Conservation (phyloP, 2,113 vertebrate genomes). For the Melospiza melodia region DNA sequence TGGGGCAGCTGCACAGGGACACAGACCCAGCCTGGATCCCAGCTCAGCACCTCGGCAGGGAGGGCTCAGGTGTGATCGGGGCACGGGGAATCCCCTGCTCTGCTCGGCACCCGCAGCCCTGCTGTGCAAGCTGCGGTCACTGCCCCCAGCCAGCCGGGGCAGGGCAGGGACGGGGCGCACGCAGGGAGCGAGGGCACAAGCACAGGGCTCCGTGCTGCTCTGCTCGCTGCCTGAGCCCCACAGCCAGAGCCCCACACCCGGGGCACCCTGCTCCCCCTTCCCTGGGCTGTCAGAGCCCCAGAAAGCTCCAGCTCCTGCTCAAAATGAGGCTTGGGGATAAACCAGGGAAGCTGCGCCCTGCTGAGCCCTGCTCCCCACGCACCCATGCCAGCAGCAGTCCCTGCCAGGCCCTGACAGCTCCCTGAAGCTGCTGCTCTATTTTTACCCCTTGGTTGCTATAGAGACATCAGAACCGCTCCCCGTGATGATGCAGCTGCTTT, state of each 20-base stretch:
- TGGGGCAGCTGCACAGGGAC: fast-evolving
- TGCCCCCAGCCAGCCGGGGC: neutral
- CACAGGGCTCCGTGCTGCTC: neutral
- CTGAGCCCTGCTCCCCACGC: neutral
- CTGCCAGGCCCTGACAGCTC: neutral
- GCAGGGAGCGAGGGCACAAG: neutral
- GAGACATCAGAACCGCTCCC: constrained; percentile 19
- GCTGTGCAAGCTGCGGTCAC: neutral
- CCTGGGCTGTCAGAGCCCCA: fast-evolving
- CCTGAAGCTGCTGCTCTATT: constrained; percentile 50
- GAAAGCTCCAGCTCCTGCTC: too few relatives aligned
- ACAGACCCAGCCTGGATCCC: neutral
- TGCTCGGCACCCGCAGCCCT: neutral
- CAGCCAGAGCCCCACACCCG: neutral
- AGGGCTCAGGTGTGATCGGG: fast-evolving
- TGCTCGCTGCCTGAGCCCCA: neutral
- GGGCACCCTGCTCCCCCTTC: neutral
- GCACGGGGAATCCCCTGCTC: neutral
- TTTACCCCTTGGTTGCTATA: constrained; percentile 69
- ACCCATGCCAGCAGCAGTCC: neutral
- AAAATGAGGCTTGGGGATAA: too few relatives aligned
- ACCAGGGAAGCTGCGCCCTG: too few relatives aligned
- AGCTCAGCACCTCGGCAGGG: fast-evolving
- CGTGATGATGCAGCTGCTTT: constrained; percentile 17
- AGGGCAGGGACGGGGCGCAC: neutral